Evolutionary conservation across 2,797 vertebrate species (phyloP), one percentile per base, ranked within the genome.

Genomic region (Emys orbicularis): DNA sequence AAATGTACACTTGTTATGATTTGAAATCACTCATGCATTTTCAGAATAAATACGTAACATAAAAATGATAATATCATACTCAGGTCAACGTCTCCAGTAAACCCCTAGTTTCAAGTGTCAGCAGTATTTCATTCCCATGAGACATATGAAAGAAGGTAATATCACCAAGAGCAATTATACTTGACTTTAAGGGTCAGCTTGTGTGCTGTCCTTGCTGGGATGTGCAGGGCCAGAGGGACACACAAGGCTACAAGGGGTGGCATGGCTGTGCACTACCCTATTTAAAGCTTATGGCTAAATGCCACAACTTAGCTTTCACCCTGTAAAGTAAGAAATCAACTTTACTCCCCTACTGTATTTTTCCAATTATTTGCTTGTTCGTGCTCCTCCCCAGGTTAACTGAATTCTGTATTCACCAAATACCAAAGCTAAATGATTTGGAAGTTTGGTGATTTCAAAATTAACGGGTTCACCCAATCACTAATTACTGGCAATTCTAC

Each of bases 31-130:
- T 56, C 76, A 90, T 37, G 80, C 2, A 0, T 0, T 1, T 11
- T 13, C 91, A 83, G 16, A 77, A 12, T 54, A 41, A 81, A 34
- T 74, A 34, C 90, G 76, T 44, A 72, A 53, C 0, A 2, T 57
- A 47, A 77, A 87, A 86, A 41, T 41, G n/a, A 41, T 1, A 0
- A 1, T 3, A n/a, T 41, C 80, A 21, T 8, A 1, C 53, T 57
- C 1, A 3, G 53, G 29, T 0, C 15, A 52, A 53, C 8, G 0
- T 10, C 76, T 59, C 49, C 44, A 65, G 49, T 8, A 7, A 34
- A 12, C 0, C 7, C 16, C 34, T 21, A 34, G 21, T 41, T 18
- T 56, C 27, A 34, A 59, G 68, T 79, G 12, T 80, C 53, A 84
- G 87, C 54, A 81, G 59, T 1, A 0, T 44, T 15, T 79, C 29